These are phyloP conservation scores for Alligator sinensis DNA, from an alignment of 2,113 vertebrate species.

Conservation along the genomic window DNA sequence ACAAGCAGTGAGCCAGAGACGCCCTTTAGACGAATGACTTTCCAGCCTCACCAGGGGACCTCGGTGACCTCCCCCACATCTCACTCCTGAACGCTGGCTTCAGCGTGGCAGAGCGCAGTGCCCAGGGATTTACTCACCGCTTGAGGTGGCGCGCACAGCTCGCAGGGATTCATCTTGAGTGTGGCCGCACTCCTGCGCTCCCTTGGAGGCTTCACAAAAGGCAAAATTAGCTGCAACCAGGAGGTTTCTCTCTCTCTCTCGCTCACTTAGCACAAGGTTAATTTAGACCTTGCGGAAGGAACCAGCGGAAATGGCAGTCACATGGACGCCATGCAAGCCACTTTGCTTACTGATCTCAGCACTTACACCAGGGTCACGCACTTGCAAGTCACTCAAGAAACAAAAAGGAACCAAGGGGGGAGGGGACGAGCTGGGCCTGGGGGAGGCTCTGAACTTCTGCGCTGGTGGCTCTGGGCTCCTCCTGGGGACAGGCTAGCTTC, in stretches of 20 bases:
- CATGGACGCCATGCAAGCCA: constrained; percentile 78
- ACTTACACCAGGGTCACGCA: constrained; percentile 12
- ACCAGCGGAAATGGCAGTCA: constrained; percentile 85
- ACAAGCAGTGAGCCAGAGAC: too few relatives aligned
- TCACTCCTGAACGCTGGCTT: not conserved
- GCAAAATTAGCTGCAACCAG: not conserved
- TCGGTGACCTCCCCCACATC: not conserved
- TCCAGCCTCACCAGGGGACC: too few relatives aligned
- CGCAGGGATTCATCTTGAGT: constrained; percentile 68
- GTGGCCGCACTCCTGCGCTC: rapidly evolving
- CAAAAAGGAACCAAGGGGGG: constrained; percentile 43
- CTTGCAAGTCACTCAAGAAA: constrained; percentile 8
- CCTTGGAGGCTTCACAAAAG: not conserved
- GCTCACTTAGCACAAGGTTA: constrained; percentile 58
- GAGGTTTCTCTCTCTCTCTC: not conserved
- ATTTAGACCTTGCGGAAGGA: constrained; percentile 86
- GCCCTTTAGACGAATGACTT: too few relatives aligned
- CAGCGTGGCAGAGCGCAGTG: not conserved
- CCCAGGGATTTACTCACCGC: constrained; percentile 70
- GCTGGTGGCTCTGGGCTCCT: not conserved
- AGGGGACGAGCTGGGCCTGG: not conserved
- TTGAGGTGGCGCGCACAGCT: constrained; percentile 10
- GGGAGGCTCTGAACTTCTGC: too few relatives aligned
- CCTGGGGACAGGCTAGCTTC: not conserved
- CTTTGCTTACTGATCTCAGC: constrained; percentile 48